phyloP scores from a whole-genome alignment of 2,888 invertebrate genomes.

The Drosophila melanosoma region DNA sequence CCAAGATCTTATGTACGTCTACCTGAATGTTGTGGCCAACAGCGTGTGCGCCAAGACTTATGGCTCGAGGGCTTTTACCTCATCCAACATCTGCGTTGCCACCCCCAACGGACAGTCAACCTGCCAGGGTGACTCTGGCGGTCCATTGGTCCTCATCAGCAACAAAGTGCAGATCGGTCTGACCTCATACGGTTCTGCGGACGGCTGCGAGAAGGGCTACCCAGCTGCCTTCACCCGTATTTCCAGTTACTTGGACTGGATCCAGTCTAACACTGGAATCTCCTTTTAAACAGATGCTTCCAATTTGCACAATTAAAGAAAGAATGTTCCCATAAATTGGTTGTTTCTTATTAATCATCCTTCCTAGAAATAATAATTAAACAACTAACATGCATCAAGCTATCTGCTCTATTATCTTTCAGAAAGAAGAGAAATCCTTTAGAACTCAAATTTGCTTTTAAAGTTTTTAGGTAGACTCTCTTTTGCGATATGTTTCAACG shows the following conservation, averaged over 20 bases:
- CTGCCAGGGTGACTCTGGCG: conserved; percentile 83
- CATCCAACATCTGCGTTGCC: conserved; percentile 61
- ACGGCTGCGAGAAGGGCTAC: conserved; percentile 73
- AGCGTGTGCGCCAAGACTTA: conserved; percentile 81
- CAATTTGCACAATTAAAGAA: conserved; percentile 1
- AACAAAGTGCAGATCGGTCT: conserved; percentile 66
- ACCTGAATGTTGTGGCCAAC: conserved; percentile 73
- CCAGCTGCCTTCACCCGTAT: conserved; percentile 78
- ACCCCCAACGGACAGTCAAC: conserved; percentile 65
- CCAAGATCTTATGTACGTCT: conserved; percentile 43
- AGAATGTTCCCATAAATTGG: background rate
- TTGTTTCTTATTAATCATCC: background rate
- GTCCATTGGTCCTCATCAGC: conserved; percentile 70
- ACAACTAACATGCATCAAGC: background rate
- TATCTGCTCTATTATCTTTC: background rate
- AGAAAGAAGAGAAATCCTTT: background rate
- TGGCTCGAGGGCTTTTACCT: conserved; percentile 69
- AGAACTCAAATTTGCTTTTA: background rate
- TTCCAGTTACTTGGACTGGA: conserved; percentile 73
- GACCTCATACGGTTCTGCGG: conserved; percentile 77
- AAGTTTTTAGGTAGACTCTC: background rate
- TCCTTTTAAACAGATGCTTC: conserved; percentile 43
- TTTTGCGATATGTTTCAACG: background rate
- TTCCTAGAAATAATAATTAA: background rate
- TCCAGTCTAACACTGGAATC: conserved; percentile 56